Evolutionary conservation across 1,140 invertebrate species (phyloP).

Genomic region (Carposina sasakii): DNA sequence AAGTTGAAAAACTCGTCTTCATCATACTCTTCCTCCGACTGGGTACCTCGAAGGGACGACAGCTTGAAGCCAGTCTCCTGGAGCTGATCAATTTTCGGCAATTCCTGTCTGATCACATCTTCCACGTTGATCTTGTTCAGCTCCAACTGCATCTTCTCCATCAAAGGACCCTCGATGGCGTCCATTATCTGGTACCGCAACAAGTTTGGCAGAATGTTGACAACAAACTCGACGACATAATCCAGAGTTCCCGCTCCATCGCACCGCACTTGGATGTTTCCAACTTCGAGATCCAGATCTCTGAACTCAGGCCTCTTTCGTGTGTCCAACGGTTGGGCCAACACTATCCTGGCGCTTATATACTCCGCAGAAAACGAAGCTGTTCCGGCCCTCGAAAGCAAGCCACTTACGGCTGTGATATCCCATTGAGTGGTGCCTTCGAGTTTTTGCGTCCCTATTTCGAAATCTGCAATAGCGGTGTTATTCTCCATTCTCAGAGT

Average conservation of each 20-base stretch:
- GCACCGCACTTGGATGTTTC: constrained; percentile 85
- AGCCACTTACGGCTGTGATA: constrained; percentile 76
- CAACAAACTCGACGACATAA: constrained; percentile 82
- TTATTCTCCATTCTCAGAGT: constrained; percentile 81
- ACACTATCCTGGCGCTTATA: constrained; percentile 75
- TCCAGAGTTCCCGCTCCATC: constrained; percentile 87
- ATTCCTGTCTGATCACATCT: constrained; percentile 78
- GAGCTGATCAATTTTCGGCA: constrained; percentile 77
- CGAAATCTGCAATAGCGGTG: constrained; percentile 77
- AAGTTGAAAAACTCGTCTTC: constrained; percentile 70
- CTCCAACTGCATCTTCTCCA: constrained; percentile 78
- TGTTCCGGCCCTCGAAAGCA: constrained; percentile 80
- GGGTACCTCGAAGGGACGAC: constrained; percentile 38
- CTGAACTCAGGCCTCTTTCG: constrained; percentile 80
- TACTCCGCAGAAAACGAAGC: constrained; percentile 84
- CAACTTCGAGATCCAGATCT: constrained; percentile 84
- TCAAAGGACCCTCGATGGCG: constrained; percentile 83
- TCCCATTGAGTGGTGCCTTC: constrained; percentile 86
- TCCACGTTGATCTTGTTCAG: constrained; percentile 83
- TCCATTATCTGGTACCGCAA: constrained; percentile 89
- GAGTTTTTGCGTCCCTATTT: constrained; percentile 85
- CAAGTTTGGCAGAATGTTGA: constrained; percentile 87
- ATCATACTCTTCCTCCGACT: constrained; percentile 36
- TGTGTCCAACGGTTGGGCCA: constrained; percentile 84
- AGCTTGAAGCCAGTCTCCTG: constrained; percentile 64